phyloP scores from a whole-genome alignment of 2,888 invertebrate genomes.

The Drosophila atripex region DNA sequence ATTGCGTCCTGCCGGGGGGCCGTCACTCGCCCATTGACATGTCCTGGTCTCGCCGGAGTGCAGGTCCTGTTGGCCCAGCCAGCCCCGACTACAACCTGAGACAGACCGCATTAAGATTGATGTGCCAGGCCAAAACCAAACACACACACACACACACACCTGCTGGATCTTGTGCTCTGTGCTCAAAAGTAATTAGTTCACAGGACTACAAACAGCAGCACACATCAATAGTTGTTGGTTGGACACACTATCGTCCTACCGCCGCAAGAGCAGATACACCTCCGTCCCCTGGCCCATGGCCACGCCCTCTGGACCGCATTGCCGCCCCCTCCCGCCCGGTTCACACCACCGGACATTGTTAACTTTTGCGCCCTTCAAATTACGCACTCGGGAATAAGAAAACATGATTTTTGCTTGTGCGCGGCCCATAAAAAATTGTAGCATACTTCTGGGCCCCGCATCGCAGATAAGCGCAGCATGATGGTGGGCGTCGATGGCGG shows the following conservation, averaged over 20 bases:
- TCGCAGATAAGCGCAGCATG: slow-evolving; percentile 43
- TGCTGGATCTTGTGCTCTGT: slow-evolving; percentile 39
- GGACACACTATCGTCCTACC: slow-evolving; percentile 20
- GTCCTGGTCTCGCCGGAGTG: slow-evolving; percentile 28
- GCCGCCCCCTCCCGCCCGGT: slow-evolving; percentile 18
- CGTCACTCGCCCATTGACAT: slow-evolving; percentile 63
- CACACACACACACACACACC: slow-evolving; percentile 31
- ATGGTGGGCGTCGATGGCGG: background rate
- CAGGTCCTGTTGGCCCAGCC: background rate
- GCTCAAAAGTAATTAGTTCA: slow-evolving; percentile 71
- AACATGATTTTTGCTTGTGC: slow-evolving; percentile 81
- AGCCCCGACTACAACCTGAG: slow-evolving; percentile 55
- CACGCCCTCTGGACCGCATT: background rate
- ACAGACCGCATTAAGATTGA: slow-evolving; percentile 74
- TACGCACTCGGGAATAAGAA: slow-evolving; percentile 79
- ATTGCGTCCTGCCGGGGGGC: slow-evolving; percentile 50
- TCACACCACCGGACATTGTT: slow-evolving; percentile 55
- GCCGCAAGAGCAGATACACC: background rate
- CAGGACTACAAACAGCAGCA: slow-evolving; percentile 26
- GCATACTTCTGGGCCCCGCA: slow-evolving; percentile 69
- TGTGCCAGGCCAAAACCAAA: slow-evolving; percentile 56
- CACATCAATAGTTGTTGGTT: slow-evolving; percentile 65
- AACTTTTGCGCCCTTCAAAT: slow-evolving; percentile 71
- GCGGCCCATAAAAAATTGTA: slow-evolving; percentile 77
- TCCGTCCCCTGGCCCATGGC: too few relatives aligned